A percentile compares a stretch with the other conserved stretches of the same genome.
These are phyloP conservation scores for Drosophila busckii DNA, from an alignment of 1,140 invertebrate species.

Conservation along the genomic window DNA sequence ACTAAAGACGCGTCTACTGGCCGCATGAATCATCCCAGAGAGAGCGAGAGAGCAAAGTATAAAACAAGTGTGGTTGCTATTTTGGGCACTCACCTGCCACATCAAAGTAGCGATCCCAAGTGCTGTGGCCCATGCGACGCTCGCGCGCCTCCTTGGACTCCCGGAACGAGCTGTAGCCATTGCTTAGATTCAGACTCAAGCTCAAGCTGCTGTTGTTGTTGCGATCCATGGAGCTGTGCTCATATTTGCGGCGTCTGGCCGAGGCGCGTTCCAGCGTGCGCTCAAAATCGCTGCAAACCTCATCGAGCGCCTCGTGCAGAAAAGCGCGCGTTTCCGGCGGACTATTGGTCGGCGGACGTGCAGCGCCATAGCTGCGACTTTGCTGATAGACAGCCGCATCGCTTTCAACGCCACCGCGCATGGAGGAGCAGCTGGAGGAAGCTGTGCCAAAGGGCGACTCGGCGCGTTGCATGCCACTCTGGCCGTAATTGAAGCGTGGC, in stretches of 20 bases:
- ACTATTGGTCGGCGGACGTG: slow-evolving; percentile 52
- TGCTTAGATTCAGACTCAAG: slow-evolving; percentile 37
- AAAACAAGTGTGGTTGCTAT: slow-evolving; percentile 27
- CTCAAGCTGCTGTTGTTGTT: slow-evolving; percentile 65
- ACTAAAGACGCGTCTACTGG: slow-evolving; percentile 21
- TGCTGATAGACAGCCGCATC: slow-evolving; percentile 53
- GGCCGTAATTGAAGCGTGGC: slow-evolving; percentile 67
- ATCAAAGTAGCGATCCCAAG: slow-evolving; percentile 70
- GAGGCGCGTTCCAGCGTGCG: slow-evolving; percentile 82
- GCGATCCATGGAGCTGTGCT: slow-evolving; percentile 52
- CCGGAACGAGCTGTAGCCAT: slow-evolving; percentile 28
- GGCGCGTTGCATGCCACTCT: slow-evolving; percentile 37
- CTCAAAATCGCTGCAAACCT: slow-evolving; percentile 88
- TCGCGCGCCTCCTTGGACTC: slow-evolving; percentile 22
- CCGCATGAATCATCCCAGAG: slow-evolving; percentile 54
- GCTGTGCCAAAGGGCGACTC: slow-evolving; percentile 72
- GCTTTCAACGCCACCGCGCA: slow-evolving; percentile 66
- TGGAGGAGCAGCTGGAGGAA: slow-evolving; percentile 70
- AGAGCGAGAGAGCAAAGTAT: slow-evolving; percentile 6
- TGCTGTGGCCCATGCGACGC: slow-evolving; percentile 43
- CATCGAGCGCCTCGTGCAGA: slow-evolving; percentile 80
- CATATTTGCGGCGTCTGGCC: slow-evolving; percentile 48
- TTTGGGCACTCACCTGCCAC: slow-evolving; percentile 55
- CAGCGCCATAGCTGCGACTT: slow-evolving; percentile 5
- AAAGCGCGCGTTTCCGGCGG: slow-evolving; percentile 70